Percentiles rank a stretch among this genome's conserved stretches.
Conservation (phyloP, 2,113 vertebrate genomes). For the Onychostoma macrolepis region DNA sequence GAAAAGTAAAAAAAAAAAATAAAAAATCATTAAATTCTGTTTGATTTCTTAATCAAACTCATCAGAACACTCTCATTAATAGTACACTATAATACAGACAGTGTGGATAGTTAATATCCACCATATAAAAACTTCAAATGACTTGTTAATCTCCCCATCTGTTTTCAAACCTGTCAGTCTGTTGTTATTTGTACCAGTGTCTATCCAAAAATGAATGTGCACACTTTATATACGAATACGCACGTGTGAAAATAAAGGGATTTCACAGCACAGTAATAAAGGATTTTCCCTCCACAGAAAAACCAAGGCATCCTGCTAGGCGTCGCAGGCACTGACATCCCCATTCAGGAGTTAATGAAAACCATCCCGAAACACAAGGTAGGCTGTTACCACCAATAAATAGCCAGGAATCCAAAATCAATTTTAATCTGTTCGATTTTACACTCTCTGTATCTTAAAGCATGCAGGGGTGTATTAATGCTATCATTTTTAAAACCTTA, state of each 20-base stretch:
- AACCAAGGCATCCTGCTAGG: constrained; percentile 97
- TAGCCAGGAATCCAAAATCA: constrained; percentile 8
- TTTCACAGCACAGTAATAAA: constrained; percentile 41
- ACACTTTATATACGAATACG: background rate
- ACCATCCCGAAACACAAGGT: constrained; percentile 99
- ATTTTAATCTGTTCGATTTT: constrained; percentile 10
- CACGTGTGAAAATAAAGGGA: background rate
- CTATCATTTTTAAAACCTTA: constrained; percentile 8
- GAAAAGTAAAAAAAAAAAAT: background rate
- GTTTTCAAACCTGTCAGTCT: background rate
- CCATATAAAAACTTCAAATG: background rate
- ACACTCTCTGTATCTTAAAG: constrained; percentile 16
- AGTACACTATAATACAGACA: background rate
- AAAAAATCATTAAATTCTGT: background rate
- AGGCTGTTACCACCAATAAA: constrained; percentile 49
- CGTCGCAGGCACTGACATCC: constrained; percentile 98
- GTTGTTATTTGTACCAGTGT: background rate
- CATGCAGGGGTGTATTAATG: background rate
- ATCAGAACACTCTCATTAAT: background rate
- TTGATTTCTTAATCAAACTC: background rate
- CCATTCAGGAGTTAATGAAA: constrained; percentile 96
- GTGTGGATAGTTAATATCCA: background rate
- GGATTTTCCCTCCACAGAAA: constrained; percentile 79
- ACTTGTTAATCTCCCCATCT: background rate
- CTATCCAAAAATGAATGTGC: background rate